Evolutionary conservation across 2,797 vertebrate genomes (phyloP), one percentile per base, ranked within the genome.

Genomic region (Potorous gilbertii): DNA sequence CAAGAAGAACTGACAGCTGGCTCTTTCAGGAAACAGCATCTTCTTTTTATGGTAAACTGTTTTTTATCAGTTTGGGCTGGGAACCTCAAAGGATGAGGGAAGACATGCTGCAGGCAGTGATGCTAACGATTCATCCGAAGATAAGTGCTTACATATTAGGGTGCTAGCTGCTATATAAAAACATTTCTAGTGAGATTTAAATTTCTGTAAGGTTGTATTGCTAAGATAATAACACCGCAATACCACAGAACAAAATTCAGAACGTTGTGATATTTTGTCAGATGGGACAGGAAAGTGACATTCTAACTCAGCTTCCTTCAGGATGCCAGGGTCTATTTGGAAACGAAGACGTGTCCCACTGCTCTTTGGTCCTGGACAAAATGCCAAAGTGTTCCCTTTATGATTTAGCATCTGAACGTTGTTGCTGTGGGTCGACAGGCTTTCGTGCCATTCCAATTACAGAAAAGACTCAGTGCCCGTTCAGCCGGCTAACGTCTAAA

Each of bases 21-120:
- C 56, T 92, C 57, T 66, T 87, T 16, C 24, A 28, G 29, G 94
- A 91, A 95, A 94, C n/a, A 56, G 94, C 94, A n/a, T 92, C 56
- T 87, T 92, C 92, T 34, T 93, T 59, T n/a, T 91, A 91, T 93
- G 91, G 16, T 89, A 89, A 55, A 57, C 91, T 66, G 40, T 56
- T 34, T 81, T 81, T 92, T 93, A 93, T 92, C 94, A 92, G n/a
- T 8, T 29, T 91, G 92, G 62, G 31, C 91, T 29, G 56, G 40
- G 92, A 95, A 94, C 95, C 93, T 92, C 94, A 92, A 46, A 94
- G 90, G 95, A 93, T 95, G 87, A 93, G 93, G 52, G 74, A 94
- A 93, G 92, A 90, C 91, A 89, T 8, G 21, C 55, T 46, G 24
- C 90, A 87, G 93, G 95, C 94, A 92, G 55, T 27, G 62, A 96